phyloP scores from a whole-genome alignment of 1,140 invertebrate species.

The Drosophila kepulauana region DNA sequence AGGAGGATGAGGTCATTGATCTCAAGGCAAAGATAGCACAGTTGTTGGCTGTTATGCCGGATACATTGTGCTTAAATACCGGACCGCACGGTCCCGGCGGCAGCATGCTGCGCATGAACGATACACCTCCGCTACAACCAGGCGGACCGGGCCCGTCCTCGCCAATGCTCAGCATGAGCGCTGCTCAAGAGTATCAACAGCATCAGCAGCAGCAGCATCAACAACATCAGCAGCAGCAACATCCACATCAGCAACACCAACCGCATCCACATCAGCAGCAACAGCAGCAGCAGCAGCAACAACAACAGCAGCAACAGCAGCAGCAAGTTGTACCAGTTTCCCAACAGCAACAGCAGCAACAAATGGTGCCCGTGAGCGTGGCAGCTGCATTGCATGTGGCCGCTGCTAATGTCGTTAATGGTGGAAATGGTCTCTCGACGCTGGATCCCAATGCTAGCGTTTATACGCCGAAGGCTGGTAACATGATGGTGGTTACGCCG shows the following conservation, averaged over 20 bases:
- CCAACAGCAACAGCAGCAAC: constrained; percentile 70
- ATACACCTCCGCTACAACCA: constrained; percentile 78
- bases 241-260: constrained; percentile 54
- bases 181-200: constrained; percentile 74
- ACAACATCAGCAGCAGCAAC: constrained; percentile 61
- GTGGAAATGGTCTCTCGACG: constrained; percentile 86
- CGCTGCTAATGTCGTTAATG: constrained; percentile 59
- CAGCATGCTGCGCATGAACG: constrained; percentile 83
- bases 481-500: constrained; percentile 75
- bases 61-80: constrained; percentile 86
- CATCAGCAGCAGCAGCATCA: constrained; percentile 72
- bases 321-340: constrained; percentile 57
- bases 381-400: constrained; percentile 68
- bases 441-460: constrained; percentile 96
- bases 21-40: constrained; percentile 96
- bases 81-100: constrained; percentile 77
- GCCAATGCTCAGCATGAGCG: constrained; percentile 76
- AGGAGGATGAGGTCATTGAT: constrained; percentile 96
- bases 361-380: constrained; percentile 75
- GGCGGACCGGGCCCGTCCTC: constrained; percentile 78
- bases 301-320: constrained; percentile 57
- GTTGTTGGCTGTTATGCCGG: constrained; percentile 96
- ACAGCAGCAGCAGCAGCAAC: constrained; percentile 57
- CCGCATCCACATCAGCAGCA: constrained; percentile 59
- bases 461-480: constrained; percentile 91